phyloP scores from a whole-genome alignment of 2,888 invertebrate species.

The Trachelus iudaicus region DNA sequence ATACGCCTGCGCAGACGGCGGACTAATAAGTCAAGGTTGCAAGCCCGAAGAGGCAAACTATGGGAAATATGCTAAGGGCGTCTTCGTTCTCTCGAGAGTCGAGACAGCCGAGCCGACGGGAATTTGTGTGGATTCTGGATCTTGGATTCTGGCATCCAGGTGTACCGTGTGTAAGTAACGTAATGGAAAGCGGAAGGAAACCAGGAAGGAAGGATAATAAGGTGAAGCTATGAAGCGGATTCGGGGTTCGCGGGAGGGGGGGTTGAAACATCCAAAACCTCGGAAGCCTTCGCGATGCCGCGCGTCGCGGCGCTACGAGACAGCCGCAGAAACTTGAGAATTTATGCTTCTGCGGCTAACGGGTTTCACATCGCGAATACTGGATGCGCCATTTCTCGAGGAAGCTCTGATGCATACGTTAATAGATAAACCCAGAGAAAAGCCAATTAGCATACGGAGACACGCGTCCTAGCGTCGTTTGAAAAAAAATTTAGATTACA shows the following conservation, averaged over 20 bases:
- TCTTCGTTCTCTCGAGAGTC: not conserved
- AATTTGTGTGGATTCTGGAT: not conserved
- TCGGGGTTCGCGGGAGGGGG: slow-evolving; percentile 2
- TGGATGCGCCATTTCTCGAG: not conserved
- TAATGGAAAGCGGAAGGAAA: slow-evolving; percentile 44
- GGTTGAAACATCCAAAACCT: not conserved
- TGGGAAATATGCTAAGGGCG: not conserved
- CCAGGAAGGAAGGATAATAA: slow-evolving; percentile 35
- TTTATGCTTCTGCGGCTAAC: slow-evolving; percentile 41
- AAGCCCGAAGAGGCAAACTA: slow-evolving; percentile 1
- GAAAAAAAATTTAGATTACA: not conserved
- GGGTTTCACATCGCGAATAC: not conserved
- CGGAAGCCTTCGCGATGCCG: not conserved
- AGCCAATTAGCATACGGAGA: not conserved
- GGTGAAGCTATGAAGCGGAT: slow-evolving; percentile 11
- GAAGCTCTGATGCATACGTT: not conserved
- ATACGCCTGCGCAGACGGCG: not conserved
- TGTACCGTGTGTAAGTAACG: slow-evolving; percentile 38
- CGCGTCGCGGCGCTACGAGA: slow-evolving; percentile 27
- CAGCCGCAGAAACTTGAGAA: slow-evolving; percentile 56
- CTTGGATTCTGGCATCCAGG: slow-evolving; percentile 7
- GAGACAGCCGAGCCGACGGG: not conserved
- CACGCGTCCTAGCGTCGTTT: not conserved
- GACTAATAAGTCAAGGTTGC: not conserved
- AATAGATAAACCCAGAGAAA: not conserved